Conservation (phyloP, 2,888 invertebrate genomes). For the Stenurella melanura region DNA sequence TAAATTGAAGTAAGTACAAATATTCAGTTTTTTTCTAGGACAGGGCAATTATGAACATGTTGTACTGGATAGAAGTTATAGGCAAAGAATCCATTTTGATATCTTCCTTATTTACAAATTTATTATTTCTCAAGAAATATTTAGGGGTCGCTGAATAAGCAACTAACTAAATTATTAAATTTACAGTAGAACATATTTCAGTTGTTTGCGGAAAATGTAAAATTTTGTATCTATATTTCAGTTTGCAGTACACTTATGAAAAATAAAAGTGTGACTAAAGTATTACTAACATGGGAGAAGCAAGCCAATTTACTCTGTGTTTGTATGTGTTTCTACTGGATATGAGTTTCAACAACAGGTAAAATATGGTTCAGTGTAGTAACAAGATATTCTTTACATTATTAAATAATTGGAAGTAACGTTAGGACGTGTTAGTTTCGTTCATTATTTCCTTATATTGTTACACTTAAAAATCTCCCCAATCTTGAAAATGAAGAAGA, state of each 20-base stretch:
- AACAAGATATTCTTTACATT: constrained; percentile 20
- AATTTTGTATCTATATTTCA: constrained; percentile 18
- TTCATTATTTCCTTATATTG: too few relatives aligned
- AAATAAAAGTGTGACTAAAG: constrained; percentile 35
- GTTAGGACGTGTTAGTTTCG: too few relatives aligned
- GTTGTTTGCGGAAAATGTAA: not conserved
- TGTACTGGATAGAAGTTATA: too few relatives aligned
- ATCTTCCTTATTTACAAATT: too few relatives aligned
- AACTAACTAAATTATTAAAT: not conserved
- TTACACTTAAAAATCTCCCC: too few relatives aligned
- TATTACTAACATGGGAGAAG: constrained; percentile 34
- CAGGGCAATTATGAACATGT: too few relatives aligned
- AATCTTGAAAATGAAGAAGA: too few relatives aligned
- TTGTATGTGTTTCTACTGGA: not conserved
- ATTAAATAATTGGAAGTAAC: constrained; percentile 29
- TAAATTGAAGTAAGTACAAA: too few relatives aligned
- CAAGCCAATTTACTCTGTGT: constrained; percentile 26
- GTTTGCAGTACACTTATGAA: constrained; percentile 17
- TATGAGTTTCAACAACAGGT: constrained; percentile 24
- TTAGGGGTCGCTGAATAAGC: not conserved
- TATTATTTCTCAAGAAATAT: not conserved
- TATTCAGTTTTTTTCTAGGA: too few relatives aligned
- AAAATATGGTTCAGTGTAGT: constrained; percentile 20
- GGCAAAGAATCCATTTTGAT: too few relatives aligned
- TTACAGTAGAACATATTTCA: not conserved